Base-by-base conservation (phyloP, 2,888 invertebrate genomes). In the Heteropelma amictum region DNA sequence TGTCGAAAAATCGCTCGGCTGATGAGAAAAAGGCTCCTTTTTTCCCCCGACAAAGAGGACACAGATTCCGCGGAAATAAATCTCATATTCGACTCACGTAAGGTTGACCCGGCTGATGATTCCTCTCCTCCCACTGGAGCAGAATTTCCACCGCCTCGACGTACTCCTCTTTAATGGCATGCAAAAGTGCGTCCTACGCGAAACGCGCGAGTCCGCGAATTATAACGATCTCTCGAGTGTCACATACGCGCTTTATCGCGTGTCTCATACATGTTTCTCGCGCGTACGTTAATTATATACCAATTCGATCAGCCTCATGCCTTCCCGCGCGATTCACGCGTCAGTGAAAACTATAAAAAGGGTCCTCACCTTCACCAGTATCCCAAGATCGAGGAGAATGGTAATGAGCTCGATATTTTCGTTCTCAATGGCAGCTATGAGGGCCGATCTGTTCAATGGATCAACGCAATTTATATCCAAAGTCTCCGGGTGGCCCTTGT, bases 91-190 rank as follows among this genome's bases (percentile, higher is more conserved):
- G 17, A 90, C 93, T 92, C 89, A 96, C 96, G 86, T 96, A 96
- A 77, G 94, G 94, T 78, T 94, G 92, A 26, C 96, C 96, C 6
- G 92, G 90, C 45, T 92, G 91, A 83, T 97, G 96, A 83, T 93
- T 92, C 3, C 93, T 92, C 87, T 97, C 97, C 88, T 97, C 97
- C 94, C 97, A 97, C 83, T 95, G 94, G 76, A 99, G 91, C 10
- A 99, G 91, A 51, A 98, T 91, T 90, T 99, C 98, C 3, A 98
- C 98, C 0, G 97, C 98, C 89, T 99, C 98, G 65, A 99, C 98
- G 87, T 98, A 99, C 87, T 99, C 98, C 90, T 99, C 98, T 87
- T 97, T 97, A 86, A 99, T 98, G 61, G 99, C 98, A 88, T 98
- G 98, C 30, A 99, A 91, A 47, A 98, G 91, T 14, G 96, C 94